Evolutionary conservation across 2,797 vertebrate genomes (phyloP), one percentile per base, ranked within the genome.

Genomic region (Neosilurus mollespiculum): DNA sequence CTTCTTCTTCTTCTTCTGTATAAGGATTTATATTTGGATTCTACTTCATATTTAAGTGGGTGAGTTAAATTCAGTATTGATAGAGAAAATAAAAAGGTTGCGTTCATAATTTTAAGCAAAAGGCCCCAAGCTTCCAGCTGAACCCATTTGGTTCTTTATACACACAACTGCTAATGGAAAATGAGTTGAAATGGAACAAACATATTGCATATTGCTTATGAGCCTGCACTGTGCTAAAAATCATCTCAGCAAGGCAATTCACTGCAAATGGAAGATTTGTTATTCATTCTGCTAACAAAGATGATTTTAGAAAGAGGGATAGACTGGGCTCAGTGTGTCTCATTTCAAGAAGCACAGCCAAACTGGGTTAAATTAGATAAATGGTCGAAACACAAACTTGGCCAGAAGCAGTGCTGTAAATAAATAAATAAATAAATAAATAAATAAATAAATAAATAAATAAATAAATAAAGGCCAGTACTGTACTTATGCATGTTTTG

Each of bases 141-240:
- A 88, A 86, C 69, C 69, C 83, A 86, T 84, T 86, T 87, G 67
- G 80, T 83, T 71, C 66, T 87, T 83, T 72, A 87, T 81, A 71
- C 64, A 79, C 73, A 34, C 78, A 30, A 79, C 34, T 72, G 72
- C 51, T 86, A 86, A 87, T 87, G 72, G 83, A 69, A 78, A 85
- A 88, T 67, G 78, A 83, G 84, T 80, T 80, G 78, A 86, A 78
- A 84, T 83, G 76, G 86, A 76, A 82, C 80, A 87, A 87, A 79
- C 78, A 84, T 84, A 86, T 81, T 88, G 84, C 82, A 84, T 85
- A 80, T 86, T 87, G 86, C 82, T 88, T 84, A 83, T 71, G 84
- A 87, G 83, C 30, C 86, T 79, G 62, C 75, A 72, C 77, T 71
- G 81, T 83, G 81, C 83, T 72, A 53, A 69, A 69, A 81, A 86